Evolutionary conservation across 2,888 invertebrate species (phyloP).

Genomic region (Pecten maximus): DNA sequence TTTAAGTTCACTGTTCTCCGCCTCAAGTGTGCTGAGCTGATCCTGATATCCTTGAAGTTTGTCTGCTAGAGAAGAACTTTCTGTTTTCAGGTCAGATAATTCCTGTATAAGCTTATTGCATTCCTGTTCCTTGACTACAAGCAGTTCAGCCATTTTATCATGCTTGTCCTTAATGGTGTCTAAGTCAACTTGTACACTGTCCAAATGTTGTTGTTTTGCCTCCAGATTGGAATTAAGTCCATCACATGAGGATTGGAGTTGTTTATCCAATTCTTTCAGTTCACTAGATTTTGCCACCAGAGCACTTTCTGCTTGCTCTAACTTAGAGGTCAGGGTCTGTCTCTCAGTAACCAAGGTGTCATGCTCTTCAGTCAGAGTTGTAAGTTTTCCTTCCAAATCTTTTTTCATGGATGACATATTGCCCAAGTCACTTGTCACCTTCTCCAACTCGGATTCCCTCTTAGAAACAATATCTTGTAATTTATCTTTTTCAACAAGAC

Average conservation of each 20-base stretch:
- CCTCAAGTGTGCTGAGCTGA: conserved; percentile 30
- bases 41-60: conserved; percentile 24
- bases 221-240: conserved; percentile 41
- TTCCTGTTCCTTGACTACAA: conserved; percentile 50
- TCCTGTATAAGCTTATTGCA: conserved; percentile 59
- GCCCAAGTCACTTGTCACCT: conserved; percentile 43
- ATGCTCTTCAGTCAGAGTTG: conserved; percentile 38
- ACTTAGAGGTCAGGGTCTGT: conserved; percentile 15
- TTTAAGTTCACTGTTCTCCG: conserved; percentile 42
- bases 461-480: conserved; percentile 39
- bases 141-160: conserved; percentile 36
- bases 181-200: conserved; percentile 39
- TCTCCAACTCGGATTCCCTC: conserved; percentile 41
- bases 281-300: conserved; percentile 36
- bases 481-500: conserved; percentile 45
- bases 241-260: conserved; percentile 38
- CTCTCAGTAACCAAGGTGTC: conserved; percentile 39
- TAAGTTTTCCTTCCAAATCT: conserved; percentile 43
- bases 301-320: conserved; percentile 48
- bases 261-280: not conserved
- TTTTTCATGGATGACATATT: conserved; percentile 44
- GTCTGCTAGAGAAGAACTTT: conserved; percentile 27
- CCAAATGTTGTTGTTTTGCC: conserved; percentile 14
- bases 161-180: conserved; percentile 42
- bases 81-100: conserved; percentile 48